Evolutionary conservation across 2,888 invertebrate genomes (phyloP), one percentile per base, ranked within the genome.

Genomic region (Penaeus monodon): DNA sequence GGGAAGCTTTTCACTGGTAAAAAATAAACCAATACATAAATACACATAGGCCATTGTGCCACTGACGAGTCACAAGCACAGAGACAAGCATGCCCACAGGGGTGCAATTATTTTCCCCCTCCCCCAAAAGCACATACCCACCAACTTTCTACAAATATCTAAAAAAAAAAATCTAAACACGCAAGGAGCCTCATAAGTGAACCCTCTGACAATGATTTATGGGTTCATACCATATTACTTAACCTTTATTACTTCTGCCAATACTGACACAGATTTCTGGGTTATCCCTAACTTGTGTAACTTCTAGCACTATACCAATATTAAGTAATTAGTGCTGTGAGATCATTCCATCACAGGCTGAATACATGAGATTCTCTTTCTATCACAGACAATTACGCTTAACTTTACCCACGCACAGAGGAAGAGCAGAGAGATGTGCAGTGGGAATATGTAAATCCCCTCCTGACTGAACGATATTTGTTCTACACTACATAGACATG

Each of bases 61-160:
- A 81, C 81, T 81, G 81, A 81, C 81, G 81, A 81, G 81, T 81
- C 68, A 81, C 68, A 68, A 65, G 81, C 81, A 81, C 81, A 68
- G 44, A 81, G 27, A 81, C 24, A 33, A 81, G 44, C 70, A 38
- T 73, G 57, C 27, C 73, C 33, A 73, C 73, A 73, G 38, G 73
- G 33, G 27, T 73, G 38, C 38, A 73, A 73, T 38, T 73, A 17
- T 73, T 7, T 57, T 57, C 17, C 17, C 3, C 3, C 57, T 57
- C 17, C 3, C 3, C 57, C 57, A 57, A 57, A 57, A 57, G 57
- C 57, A 57, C 17, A 57, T 57, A 77, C 38, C 76, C 17, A 76
- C 76, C 44, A 38, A 76, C 44, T 27, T 77, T 77, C n/a, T 63
- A 27, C n/a, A 77, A n/a, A 20, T 49, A 63, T 38, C 76, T 38